Percentiles rank a stretch among this genome's conserved stretches.
Evolutionary conservation across 2,113 vertebrate species (phyloP).

Genomic region (Callipepla californica): DNA sequence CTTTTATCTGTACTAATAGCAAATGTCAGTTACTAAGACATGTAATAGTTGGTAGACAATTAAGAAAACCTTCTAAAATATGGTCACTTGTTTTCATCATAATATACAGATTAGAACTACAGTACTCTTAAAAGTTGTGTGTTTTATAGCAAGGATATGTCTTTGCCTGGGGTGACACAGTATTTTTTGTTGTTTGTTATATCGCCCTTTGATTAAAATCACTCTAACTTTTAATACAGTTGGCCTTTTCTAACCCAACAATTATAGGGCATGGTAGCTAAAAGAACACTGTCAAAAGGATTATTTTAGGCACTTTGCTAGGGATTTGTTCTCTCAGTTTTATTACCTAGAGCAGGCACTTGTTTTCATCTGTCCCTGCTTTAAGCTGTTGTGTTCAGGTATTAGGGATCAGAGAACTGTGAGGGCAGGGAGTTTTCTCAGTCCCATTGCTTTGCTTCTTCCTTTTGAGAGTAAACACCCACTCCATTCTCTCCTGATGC

Average conservation of each 20-base stretch:
- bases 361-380: background rate
- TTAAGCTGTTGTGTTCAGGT: background rate
- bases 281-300: background rate
- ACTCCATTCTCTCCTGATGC: background rate
- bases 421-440: background rate
- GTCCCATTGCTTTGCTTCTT: background rate
- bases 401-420: background rate
- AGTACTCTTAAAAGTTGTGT: background rate
- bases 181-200: background rate
- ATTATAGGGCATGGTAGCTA: background rate
- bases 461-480: background rate
- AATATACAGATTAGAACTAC: background rate
- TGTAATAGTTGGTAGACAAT: constrained; percentile 4
- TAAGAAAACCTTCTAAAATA: background rate
- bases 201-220: background rate
- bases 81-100: background rate
- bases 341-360: background rate
- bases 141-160: background rate
- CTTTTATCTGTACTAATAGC: constrained; percentile 16
- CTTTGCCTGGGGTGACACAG: background rate
- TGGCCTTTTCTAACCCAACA: background rate
- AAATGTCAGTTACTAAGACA: background rate
- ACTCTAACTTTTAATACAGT: background rate
- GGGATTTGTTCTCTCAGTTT: background rate
- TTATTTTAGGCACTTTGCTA: background rate